Evolutionary conservation across 2,797 vertebrate genomes (phyloP), one percentile per base, ranked within the genome.

Genomic region (Apogon hyalosoma): DNA sequence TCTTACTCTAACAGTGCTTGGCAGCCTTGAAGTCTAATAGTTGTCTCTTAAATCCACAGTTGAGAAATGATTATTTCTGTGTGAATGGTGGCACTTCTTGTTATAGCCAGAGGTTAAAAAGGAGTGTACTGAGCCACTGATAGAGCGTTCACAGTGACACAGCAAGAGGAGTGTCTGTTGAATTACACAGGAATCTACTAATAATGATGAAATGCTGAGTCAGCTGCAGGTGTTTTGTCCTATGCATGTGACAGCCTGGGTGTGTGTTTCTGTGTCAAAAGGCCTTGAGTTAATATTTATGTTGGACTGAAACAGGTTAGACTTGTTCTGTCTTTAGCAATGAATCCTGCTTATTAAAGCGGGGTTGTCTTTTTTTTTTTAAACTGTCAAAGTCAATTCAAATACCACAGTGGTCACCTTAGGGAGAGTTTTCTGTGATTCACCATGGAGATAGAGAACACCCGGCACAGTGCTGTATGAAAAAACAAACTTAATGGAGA

Each of bases 291-390:
- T 19, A 24, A 47, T 13, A 40, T 42, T 63, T 63, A 38, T 3
- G 5, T 28, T 28, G 24, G 24, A 28, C 3, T 28, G 15, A 69
- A 82, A 80, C 76, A 0, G 76, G 74, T 16, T 67, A 2, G 43
- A 60, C 71, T 51, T 72, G 76, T 43, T 78, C n/a, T 43, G 2
- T 3, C 24, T 28, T 28, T 4, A 24, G 21, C 24, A 28, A 28
- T 28, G 6, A 28, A 6, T 28, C 24, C 24, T 28, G 19, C 19
- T 21, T 21, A 21, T 21, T 28, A 28, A 28, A 28, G 3, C 5
- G 6, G 6, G 19, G 19, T 21, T 21, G 24, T 28, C 3, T 1
- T 4, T 28, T 5, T 28, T 28, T 28, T 28, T 28, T 28, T 28
- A 28, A 28, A 28, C 6, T 28, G 24, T 28, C 24, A 28, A 28